Conservation (phyloP, 2,888 invertebrate species). For the Coecobrya sp. region DNA sequence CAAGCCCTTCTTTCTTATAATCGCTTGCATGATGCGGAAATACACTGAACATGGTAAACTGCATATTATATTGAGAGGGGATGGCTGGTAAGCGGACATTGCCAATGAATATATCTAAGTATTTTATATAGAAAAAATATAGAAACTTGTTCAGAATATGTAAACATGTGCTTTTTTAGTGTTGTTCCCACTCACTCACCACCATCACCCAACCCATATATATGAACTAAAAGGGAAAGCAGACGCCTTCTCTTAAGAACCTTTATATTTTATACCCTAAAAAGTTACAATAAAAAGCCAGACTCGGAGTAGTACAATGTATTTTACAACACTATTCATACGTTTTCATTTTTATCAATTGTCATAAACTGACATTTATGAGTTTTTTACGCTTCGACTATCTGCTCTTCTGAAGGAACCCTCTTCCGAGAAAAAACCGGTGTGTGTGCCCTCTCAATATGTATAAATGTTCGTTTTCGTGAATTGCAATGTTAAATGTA, state of each 20-base stretch:
- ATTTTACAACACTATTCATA: constrained; percentile 55
- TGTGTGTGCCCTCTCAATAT: not conserved
- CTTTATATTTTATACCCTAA: constrained; percentile 18
- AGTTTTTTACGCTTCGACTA: constrained; percentile 55
- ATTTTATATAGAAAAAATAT: not conserved
- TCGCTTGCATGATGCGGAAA: constrained; percentile 52
- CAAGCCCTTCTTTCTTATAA: constrained; percentile 26
- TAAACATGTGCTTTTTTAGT: constrained; percentile 27
- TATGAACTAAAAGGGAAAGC: not conserved
- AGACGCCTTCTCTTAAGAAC: not conserved
- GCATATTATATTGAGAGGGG: not conserved
- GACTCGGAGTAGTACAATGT: constrained; percentile 25
- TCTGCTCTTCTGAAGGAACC: constrained; percentile 18
- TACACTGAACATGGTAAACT: not conserved
- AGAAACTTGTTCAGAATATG: constrained; percentile 45
- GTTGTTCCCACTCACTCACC: not conserved
- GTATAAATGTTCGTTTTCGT: not conserved
- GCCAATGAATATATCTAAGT: not conserved
- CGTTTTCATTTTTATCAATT: constrained; percentile 66
- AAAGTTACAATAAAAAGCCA: constrained; percentile 53
- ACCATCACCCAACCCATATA: too few species aligned
- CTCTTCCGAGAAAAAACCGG: not conserved
- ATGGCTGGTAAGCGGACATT: not conserved
- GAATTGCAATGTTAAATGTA: not conserved
- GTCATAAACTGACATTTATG: constrained; percentile 71